A percentile compares a stretch with the other conserved stretches of the same genome.
Evolutionary conservation across 2,113 vertebrate species (phyloP).

Genomic region (Amblyornis subalaris): DNA sequence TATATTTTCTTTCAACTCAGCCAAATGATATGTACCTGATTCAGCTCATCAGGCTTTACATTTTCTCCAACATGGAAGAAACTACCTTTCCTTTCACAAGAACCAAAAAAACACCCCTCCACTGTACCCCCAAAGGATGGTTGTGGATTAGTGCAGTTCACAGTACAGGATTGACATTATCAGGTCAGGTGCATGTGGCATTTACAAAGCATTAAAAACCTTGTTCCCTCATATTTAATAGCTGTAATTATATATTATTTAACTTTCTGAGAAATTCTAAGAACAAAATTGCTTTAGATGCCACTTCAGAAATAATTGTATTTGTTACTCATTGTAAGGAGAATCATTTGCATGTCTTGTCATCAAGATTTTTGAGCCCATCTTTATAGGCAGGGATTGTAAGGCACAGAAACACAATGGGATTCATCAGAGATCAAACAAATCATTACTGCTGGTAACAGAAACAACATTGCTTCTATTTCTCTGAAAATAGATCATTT

Average conservation of each 20-base stretch:
- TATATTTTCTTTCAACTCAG: constrained; percentile 26
- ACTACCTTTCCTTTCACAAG: background rate
- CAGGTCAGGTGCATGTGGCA: background rate
- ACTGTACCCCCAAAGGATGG: background rate
- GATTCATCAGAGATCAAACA: background rate
- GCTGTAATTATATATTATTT: background rate
- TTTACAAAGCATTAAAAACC: background rate
- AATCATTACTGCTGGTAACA: background rate
- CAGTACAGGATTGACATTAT: background rate
- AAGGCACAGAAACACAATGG: background rate
- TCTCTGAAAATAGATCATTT: background rate
- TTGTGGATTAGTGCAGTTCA: background rate
- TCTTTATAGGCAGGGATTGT: background rate
- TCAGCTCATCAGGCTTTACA: background rate
- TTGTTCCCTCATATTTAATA: background rate
- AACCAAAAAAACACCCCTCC: background rate
- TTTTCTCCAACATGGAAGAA: background rate
- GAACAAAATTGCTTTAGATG: background rate
- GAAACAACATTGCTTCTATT: background rate
- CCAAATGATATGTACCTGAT: background rate
- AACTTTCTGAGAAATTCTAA: background rate
- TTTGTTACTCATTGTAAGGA: background rate
- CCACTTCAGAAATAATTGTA: background rate
- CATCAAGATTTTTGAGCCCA: background rate
- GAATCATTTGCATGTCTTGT: background rate